Percentiles rank a stretch among this genome's conserved stretches.
Evolutionary conservation across 64 coral and sea anemone species (phyloP).

Genomic region (Cladopsammia gracilis): DNA sequence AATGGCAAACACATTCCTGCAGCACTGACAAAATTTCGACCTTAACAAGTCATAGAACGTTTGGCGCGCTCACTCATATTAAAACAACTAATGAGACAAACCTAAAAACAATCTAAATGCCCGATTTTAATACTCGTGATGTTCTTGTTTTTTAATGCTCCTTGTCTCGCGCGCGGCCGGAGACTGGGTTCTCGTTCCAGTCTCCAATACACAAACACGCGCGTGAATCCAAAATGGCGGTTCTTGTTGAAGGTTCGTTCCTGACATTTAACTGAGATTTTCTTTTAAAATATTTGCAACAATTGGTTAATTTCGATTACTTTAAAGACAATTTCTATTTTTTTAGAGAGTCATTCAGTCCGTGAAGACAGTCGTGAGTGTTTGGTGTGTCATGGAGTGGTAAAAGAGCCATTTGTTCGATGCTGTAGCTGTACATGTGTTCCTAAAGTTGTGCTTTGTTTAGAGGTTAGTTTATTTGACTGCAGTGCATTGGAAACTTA

Average conservation of each 20-base stretch:
- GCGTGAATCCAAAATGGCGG: slow-evolving; percentile 31
- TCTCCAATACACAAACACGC: neutral
- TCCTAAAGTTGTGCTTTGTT: slow-evolving; percentile 37
- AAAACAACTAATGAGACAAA: no score
- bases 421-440: slow-evolving; percentile 29
- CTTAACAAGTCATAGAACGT: no score
- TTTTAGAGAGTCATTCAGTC: neutral
- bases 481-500: neutral
- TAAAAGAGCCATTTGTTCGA: slow-evolving; percentile 65
- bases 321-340: neutral
- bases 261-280: neutral
- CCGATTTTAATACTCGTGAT: no score
- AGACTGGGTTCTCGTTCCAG: slow-evolving; percentile 17
- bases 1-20: no score
- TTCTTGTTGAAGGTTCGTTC: slow-evolving; percentile 33
- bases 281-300: neutral
- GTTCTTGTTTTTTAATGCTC: no score
- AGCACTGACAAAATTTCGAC: no score
- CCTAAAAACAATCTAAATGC: no score
- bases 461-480: slow-evolving; percentile 14
- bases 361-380: slow-evolving; percentile 43
- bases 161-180: neutral
- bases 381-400: slow-evolving; percentile 14
- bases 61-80: no score
- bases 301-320: neutral